Conservation (phyloP, 2,113 vertebrate species). For the Neotragus pygmaeus region DNA sequence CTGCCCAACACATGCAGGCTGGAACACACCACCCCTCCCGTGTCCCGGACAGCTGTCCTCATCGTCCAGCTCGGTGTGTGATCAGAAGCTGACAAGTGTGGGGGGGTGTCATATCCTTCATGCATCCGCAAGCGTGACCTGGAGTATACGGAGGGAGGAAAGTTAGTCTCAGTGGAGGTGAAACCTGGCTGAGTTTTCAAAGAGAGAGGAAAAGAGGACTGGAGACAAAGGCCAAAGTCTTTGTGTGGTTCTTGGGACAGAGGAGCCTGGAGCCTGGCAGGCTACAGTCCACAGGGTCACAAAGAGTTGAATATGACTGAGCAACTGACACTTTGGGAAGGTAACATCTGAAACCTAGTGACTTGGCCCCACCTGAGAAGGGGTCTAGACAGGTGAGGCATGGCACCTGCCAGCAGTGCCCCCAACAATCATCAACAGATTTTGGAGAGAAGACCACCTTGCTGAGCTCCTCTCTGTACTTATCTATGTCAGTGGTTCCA, state of each 20-base stretch:
- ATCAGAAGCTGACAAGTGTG: background rate
- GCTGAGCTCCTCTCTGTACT: background rate
- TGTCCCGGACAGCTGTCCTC: background rate
- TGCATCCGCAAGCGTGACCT: background rate
- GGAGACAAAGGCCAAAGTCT: background rate
- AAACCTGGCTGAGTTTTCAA: background rate
- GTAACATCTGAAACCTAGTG: fast-evolving
- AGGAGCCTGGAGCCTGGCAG: background rate
- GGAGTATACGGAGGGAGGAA: background rate
- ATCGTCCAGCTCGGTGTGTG: background rate
- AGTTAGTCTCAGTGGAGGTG: background rate
- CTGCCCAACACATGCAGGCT: background rate
- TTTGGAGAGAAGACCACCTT: background rate
- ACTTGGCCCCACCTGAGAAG: background rate
- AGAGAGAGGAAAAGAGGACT: background rate
- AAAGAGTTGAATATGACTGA: background rate
- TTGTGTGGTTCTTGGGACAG: background rate
- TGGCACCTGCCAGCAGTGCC: background rate
- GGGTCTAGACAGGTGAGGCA: too few relatives aligned
- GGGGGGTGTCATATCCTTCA: background rate
- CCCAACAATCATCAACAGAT: background rate
- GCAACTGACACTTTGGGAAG: background rate
- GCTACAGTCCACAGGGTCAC: background rate
- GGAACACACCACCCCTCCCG: background rate
- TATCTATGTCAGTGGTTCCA: background rate